phyloP scores from a whole-genome alignment of 2,113 vertebrate genomes.

The Indicator maculatus region DNA sequence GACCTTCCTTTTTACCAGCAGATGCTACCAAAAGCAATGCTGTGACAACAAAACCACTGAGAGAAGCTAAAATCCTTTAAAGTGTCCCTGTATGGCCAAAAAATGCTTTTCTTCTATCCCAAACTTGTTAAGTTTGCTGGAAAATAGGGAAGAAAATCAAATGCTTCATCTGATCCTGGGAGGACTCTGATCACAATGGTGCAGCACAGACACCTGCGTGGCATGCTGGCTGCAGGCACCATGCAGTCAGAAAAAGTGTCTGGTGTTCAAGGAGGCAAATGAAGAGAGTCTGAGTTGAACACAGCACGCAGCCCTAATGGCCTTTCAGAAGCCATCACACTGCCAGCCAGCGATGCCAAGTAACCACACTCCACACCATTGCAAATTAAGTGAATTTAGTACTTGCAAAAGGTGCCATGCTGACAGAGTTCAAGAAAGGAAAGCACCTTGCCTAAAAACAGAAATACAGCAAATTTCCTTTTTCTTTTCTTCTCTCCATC shows the following conservation, averaged over 20 bases:
- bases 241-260: accelerated
- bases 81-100: background rate
- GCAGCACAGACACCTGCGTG: accelerated
- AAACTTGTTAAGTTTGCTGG: background rate
- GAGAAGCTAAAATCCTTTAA: background rate
- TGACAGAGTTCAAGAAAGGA: background rate
- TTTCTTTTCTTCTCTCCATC: accelerated
- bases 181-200: accelerated
- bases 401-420: background rate
- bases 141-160: background rate
- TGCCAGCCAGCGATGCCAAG: background rate
- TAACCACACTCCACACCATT: background rate
- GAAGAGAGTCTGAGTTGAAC: accelerated
- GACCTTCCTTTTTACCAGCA: background rate
- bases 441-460: background rate
- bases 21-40: background rate
- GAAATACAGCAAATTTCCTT: background rate
- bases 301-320: accelerated
- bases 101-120: background rate
- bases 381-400: background rate
- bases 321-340: background rate
- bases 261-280: background rate
- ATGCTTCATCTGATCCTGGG: background rate
- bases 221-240: background rate
- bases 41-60: background rate